Base-by-base conservation (phyloP, 2,888 invertebrate species). In the Ernsta delagoae region DNA sequence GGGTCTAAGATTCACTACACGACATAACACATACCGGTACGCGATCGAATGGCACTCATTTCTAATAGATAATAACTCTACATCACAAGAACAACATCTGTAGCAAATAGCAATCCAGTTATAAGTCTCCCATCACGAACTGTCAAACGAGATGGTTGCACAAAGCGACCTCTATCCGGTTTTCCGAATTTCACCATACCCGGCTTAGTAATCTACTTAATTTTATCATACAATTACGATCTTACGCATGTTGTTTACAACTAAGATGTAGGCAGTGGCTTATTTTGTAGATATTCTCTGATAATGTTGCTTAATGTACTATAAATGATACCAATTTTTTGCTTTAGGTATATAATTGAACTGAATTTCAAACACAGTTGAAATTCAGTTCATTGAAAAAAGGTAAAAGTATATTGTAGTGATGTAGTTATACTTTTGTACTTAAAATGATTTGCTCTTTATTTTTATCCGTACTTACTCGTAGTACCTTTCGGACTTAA, bases 91-190 rank as follows among this genome's bases (percentile, higher is more conserved):
- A 57, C 12, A 6, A 61, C 64, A 56, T 64, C 53, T 56, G 56
- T 56, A 56, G 43, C 36, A 56, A 64, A 56, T 57, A 64, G n/a
- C 8, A 60, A 57, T 57, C 56, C 45, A 6, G 41, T 48, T 57
- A 43, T 72, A 70, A 72, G 59, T 62, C 71, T 65, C 59, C 61
- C 70, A 71, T 72, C 72, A 71, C 72, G 72, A 72, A 61, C 70
- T 71, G 71, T 72, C 71, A 71, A 67, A 71, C 65, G 59, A 65
- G 70, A 73, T 69, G 43, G 65, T 63, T 50, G 48, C 50, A 65
- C 65, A 48, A 65, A 48, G 68, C 50, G 59, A 12, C 57, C 39
- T 59, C 57, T 59, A 65, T 65, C 65, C 68, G 70, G 65, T 59
- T 70, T 68, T 72, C 68, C 66, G 65, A 70, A 70, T 73, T 72